Percentiles rank a stretch among this genome's conserved stretches.
Evolutionary conservation across 2,888 invertebrate species (phyloP).

Genomic region (Apamea monoglypha): DNA sequence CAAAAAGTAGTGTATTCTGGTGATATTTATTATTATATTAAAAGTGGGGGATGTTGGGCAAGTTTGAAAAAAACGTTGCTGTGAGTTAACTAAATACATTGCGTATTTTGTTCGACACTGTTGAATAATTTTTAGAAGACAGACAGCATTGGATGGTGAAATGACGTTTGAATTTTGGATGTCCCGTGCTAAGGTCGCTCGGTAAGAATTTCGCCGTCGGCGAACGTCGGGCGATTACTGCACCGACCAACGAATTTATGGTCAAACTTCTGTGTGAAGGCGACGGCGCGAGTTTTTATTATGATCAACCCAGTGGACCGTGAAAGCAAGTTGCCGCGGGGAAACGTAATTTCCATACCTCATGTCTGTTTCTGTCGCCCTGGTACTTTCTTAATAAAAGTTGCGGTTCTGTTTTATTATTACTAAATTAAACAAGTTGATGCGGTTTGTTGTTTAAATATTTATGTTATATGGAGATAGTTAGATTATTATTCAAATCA

Average conservation of each 20-base stretch:
- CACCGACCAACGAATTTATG: conserved; percentile 89
- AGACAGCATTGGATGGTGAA: conserved; percentile 47
- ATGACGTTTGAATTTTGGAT: conserved; percentile 42
- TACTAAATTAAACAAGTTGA: conserved; percentile 66
- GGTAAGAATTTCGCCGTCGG: conserved; percentile 82
- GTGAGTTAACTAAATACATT: conserved; percentile 40
- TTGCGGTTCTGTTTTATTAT: conserved; percentile 74
- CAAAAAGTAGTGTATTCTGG: conserved; percentile 85
- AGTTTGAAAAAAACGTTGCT: conserved; percentile 45
- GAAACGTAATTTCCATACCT: conserved; percentile 89
- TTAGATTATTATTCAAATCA: no score
- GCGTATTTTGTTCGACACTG: conserved; percentile 27
- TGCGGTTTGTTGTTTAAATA: conserved; percentile 38
- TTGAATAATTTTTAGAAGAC: background rate
- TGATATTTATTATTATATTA: conserved; percentile 90
- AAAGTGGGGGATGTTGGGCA: conserved; percentile 76
- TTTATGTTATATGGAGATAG: background rate
- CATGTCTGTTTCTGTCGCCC: conserved; percentile 88
- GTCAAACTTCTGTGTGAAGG: conserved; percentile 89
- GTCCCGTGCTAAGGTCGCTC: conserved; percentile 75
- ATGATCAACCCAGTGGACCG: conserved; percentile 91
- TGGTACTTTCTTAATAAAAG: conserved; percentile 88
- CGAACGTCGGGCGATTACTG: conserved; percentile 83
- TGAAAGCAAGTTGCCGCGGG: conserved; percentile 90
- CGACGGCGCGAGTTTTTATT: conserved; percentile 91